Conservation (phyloP, 2,113 vertebrate species). For the Chroicocephalus ridibundus region DNA sequence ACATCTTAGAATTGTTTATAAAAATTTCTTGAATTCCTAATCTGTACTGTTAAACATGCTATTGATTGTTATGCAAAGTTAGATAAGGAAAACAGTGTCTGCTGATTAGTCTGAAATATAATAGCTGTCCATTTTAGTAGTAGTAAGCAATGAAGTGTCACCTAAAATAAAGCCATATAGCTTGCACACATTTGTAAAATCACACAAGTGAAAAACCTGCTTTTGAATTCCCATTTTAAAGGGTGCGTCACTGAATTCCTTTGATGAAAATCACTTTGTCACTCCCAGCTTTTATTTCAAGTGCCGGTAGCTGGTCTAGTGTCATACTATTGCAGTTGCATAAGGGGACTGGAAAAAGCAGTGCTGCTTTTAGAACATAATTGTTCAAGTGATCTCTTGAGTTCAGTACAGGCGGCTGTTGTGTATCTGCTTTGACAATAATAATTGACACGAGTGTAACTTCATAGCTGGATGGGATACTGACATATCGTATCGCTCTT, state of each 20-base stretch:
- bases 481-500: neutral
- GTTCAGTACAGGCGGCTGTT: neutral
- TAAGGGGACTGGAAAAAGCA: conserved; percentile 27
- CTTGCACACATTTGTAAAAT: neutral
- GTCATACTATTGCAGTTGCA: neutral
- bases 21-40: neutral
- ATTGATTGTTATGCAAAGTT: neutral
- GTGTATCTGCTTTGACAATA: conserved; percentile 28
- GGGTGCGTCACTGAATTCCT: neutral
- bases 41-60: neutral
- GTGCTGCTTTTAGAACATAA: conserved; percentile 48
- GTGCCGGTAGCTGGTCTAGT: neutral
- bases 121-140: neutral
- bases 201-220: neutral
- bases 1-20: neutral
- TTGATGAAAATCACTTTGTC: neutral
- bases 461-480: neutral
- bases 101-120: neutral
- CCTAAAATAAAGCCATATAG: neutral
- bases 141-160: neutral
- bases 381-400: conserved; percentile 8
- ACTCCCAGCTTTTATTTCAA: neutral
- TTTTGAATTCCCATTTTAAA: neutral
- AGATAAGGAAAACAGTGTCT: conserved; percentile 6
- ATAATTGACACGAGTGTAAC: neutral